These are phyloP conservation scores for Halcyon badia DNA, from an alignment of 2,797 vertebrate species.

Conservation along the genomic window DNA sequence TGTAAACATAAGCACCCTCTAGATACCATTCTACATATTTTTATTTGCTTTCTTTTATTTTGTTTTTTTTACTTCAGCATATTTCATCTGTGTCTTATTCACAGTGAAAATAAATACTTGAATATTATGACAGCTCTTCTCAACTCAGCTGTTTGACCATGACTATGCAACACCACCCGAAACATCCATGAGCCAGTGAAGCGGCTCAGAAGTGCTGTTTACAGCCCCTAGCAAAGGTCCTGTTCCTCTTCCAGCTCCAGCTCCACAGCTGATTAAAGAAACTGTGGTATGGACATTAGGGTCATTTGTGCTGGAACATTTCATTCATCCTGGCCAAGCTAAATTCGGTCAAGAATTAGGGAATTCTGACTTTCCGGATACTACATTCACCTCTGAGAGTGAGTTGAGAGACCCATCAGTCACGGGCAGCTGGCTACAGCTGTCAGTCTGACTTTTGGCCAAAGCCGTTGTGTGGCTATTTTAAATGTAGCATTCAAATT, in stretches of 20 bases:
- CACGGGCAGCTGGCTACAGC: background rate
- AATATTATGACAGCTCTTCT: background rate
- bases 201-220: slow-evolving; percentile 21
- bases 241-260: background rate
- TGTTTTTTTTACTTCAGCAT: background rate
- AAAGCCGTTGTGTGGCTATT: background rate
- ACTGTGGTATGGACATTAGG: background rate
- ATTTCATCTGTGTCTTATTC: background rate
- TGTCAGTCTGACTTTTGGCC: background rate
- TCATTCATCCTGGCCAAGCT: background rate
- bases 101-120: slow-evolving; percentile 8
- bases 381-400: background rate
- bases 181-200: background rate
- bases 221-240: background rate
- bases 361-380: background rate
- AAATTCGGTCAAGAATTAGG: background rate
- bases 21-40: background rate
- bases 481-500: background rate
- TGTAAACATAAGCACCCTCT: background rate
- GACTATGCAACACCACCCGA: background rate
- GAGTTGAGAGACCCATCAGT: background rate
- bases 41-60: background rate
- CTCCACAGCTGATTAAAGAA: background rate
- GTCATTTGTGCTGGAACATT: background rate
- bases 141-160: background rate